Evolutionary conservation across 2,797 vertebrate species (phyloP).

Genomic region (Calcarius lapponicus): DNA sequence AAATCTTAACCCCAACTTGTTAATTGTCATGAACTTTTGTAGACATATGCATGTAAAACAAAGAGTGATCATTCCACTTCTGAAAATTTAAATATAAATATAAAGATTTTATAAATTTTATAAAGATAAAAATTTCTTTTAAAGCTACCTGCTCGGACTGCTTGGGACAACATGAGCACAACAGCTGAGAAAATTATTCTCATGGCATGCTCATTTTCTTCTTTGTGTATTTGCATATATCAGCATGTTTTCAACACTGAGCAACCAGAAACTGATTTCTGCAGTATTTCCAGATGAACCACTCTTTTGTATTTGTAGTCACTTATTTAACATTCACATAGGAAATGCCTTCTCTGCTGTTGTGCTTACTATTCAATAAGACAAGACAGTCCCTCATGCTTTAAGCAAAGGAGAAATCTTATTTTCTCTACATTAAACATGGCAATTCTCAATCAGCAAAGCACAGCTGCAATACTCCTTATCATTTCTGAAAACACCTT

Average conservation of each 20-base stretch:
- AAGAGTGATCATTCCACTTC: neutral
- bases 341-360: neutral
- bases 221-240: neutral
- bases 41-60: neutral
- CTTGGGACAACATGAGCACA: neutral
- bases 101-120: no score
- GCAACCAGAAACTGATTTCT: neutral
- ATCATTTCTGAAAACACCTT: neutral
- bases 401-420: neutral
- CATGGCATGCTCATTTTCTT: neutral
- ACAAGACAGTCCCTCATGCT: neutral
- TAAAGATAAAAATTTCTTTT: neutral
- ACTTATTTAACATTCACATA: neutral
- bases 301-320: neutral
- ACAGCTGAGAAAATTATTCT: neutral
- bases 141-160: neutral
- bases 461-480: accelerated
- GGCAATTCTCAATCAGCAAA: neutral
- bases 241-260: neutral
- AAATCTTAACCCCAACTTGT: neutral
- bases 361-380: neutral
- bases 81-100: no score
- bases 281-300: neutral
- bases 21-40: neutral
- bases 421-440: neutral